Base-by-base conservation (phyloP, 2,113 vertebrate species). In the Argyrosomus japonicus region DNA sequence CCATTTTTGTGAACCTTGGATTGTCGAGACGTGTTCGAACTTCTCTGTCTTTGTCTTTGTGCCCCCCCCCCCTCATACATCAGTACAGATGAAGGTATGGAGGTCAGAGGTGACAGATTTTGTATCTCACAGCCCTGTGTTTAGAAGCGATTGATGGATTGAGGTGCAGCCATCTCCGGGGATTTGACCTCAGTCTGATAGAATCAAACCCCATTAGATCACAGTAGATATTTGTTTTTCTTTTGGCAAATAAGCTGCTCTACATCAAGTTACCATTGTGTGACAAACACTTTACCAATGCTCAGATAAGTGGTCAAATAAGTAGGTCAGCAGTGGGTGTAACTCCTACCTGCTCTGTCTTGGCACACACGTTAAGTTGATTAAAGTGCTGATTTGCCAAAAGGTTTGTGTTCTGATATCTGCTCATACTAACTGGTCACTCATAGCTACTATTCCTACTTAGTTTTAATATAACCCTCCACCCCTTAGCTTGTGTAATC, bases 101-200 rank as follows among this genome's bases (percentile, higher is more conserved):
- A 86, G 86, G 88, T 82, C 84, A 88, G 72, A 87, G 88, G 84
- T 87, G 88, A 81, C 45, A 25, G 36, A 75, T 81, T 81, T 68
- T 77, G 56, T 80, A 32, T 65, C 50, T 73, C 67, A 4, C 74
- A 25, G 27, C 63, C 19, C 48, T 72, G 84, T 81, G 81, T 77
- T 84, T 82, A 75, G 71, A 77, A 53, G 71, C 27, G 25, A 57
- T 68, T 83, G 84, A 90, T 87, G 77, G 76, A 84, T 87, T 64
- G 47, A 82, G 69, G 40, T 68, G 50, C 60, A 45, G 58, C 45
- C 23, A 10, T 67, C 78, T 67, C 23, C 75, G 32, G 29, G 65
- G 64, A 67, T 82, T 77, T 77, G 74, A 82, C 80, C 56, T 50
- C 43, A 65, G 47, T 65, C 51, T 56, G 50, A 32, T 7, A 0